Evolutionary conservation across 2,888 invertebrate species (phyloP), one percentile per base, ranked within the genome.

Genomic region (Pherbina coryleti): DNA sequence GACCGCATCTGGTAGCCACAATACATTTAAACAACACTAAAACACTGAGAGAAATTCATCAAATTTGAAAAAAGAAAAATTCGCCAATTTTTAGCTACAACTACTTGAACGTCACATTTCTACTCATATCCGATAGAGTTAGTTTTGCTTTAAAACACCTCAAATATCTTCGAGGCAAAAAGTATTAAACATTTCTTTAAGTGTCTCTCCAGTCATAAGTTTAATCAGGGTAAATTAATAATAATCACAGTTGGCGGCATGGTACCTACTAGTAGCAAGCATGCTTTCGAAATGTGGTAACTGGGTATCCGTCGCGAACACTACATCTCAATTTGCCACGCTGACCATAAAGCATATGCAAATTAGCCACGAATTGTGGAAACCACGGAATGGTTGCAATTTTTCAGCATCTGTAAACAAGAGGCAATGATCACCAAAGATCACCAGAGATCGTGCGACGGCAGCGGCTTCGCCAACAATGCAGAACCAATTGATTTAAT

Each of bases 211-310:
- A 64, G n/a, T 31, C 64, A 31, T 64, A 19, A 31, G 14, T 8
- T 31, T 34, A 70, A 55, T 53, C 19, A 55, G 31, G 34, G 28
- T 11, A 57, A 73, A 73, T 73, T 34, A 60, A 73, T 73, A 73
- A 79, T 76, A 74, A 75, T 62, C 73, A n/a, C 62, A 37, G 67
- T 76, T 66, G 78, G 70, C 78, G 69, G 66, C 60, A 37, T 37
- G 44, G 11, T 44, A 44, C 44, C 44, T 7, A 7, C 44, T 44
- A 44, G 44, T 44, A 44, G 44, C 44, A n/a, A n/a, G n/a, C n/a
- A 31, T 44, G 44, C 44, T 44, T 37, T 44, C 14, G 44, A 44
- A 44, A 44, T 44, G 44, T 44, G 44, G 14, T 11, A 44, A 44
- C 37, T 57, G 8, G 51, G 69, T 71, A 51, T 11, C 53, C 4